Evolutionary conservation across 23 tunicate species (phyloP).

Genomic region (Trididemnum miniatum): DNA sequence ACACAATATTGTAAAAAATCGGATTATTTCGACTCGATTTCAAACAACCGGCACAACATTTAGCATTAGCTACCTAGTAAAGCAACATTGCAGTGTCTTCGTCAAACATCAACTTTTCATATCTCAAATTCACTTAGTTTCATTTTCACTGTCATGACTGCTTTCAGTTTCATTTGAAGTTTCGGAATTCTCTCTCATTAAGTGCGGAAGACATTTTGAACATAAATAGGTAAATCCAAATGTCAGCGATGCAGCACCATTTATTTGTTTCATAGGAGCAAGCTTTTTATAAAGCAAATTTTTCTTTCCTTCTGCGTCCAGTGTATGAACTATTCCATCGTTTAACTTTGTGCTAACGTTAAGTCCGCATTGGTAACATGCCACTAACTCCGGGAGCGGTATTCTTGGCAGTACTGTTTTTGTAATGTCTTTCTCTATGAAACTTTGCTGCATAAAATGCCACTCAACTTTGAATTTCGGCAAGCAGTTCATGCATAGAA

Average conservation of each 20-base stretch:
- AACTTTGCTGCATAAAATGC: constrained; percentile 55
- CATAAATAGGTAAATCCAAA: constrained; percentile 69
- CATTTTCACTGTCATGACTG: no score
- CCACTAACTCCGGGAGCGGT: constrained; percentile 55
- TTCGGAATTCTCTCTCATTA: not conserved
- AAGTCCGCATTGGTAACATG: constrained; percentile 47
- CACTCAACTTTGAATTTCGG: constrained; percentile 55
- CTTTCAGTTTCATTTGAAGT: not conserved
- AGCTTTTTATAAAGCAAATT: not conserved
- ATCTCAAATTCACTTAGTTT: no score
- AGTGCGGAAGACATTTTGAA: constrained; percentile 22
- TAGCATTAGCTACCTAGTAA: no score
- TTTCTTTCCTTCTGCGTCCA: not conserved
- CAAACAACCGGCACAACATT: no score
- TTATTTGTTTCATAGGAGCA: not conserved
- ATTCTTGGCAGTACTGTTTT: constrained; percentile 45
- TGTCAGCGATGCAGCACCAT: constrained; percentile 39
- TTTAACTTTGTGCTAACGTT: constrained; percentile 63
- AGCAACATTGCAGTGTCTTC: no score
- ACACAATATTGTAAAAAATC: no score
- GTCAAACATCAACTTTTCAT: no score
- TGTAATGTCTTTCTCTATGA: constrained; percentile 31
- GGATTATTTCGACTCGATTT: no score
- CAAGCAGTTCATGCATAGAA: constrained; percentile 53
- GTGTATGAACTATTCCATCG: constrained; percentile 36